These are phyloP conservation scores for Chionomys nivalis DNA, from an alignment of 2,113 vertebrate species.

Conservation along the genomic window DNA sequence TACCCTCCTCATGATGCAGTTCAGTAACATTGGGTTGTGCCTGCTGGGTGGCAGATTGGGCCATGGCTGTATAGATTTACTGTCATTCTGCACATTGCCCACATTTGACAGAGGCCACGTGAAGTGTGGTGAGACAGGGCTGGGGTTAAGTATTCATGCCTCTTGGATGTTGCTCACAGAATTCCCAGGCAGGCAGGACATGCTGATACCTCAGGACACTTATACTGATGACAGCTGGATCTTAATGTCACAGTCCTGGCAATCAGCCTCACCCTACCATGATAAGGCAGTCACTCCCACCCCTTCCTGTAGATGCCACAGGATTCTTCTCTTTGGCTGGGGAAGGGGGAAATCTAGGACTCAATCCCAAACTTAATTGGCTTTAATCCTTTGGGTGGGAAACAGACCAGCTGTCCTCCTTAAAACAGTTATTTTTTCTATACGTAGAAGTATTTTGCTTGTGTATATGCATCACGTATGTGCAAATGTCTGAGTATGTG, in stretches of 20 bases:
- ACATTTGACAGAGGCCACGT: constrained; percentile 81
- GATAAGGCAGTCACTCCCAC: constrained; percentile 77
- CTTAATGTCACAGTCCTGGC: constrained; percentile 89
- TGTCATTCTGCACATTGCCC: constrained; percentile 87
- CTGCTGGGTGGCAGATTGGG: constrained; percentile 85
- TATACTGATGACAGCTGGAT: constrained; percentile 91
- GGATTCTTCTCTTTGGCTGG: background rate
- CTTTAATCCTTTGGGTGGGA: background rate
- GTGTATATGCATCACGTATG: background rate
- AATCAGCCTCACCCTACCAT: constrained; percentile 88
- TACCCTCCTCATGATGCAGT: constrained; percentile 74
- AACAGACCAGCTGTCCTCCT: background rate
- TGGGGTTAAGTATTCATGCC: constrained; percentile 90
- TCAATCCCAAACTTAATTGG: background rate
- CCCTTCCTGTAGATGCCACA: background rate
- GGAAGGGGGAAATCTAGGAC: background rate
- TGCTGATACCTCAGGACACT: constrained; percentile 80
- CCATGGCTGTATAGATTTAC: constrained; percentile 89
- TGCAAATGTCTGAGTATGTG: background rate
- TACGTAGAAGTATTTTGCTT: background rate
- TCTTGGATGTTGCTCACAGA: constrained; percentile 79
- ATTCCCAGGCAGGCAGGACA: constrained; percentile 82
- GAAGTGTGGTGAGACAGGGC: constrained; percentile 73
- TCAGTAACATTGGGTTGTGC: constrained; percentile 85
- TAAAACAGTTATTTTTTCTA: background rate